Percentiles rank a stretch among this genome's conserved stretches.
phyloP scores from a whole-genome alignment of 2,113 vertebrate genomes.

The Damaliscus lunatus region DNA sequence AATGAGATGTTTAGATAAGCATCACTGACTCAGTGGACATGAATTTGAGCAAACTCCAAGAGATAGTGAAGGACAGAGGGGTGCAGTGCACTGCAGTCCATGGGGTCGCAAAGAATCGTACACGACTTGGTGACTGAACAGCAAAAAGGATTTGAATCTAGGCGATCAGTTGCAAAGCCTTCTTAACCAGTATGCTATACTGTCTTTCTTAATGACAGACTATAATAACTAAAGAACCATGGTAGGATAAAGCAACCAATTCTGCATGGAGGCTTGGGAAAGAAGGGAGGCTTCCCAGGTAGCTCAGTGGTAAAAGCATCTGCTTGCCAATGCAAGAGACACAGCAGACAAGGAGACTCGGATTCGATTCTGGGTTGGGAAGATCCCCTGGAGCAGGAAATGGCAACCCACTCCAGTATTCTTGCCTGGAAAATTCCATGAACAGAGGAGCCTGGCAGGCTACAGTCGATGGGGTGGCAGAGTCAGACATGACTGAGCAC shows the following conservation, averaged over 20 bases:
- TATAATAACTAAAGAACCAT: neutral
- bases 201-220: neutral
- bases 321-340: neutral
- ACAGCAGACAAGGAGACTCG: neutral
- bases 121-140: neutral
- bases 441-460: neutral
- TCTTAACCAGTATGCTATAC: neutral
- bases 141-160: neutral
- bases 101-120: neutral
- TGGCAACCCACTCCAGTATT: neutral
- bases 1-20: neutral
- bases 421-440: neutral
- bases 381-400: neutral
- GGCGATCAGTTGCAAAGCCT: neutral
- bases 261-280: neutral
- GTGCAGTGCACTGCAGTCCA: neutral
- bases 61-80: neutral
- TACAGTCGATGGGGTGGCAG: neutral
- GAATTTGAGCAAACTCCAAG: neutral
- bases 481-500: neutral
- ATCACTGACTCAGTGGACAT: neutral
- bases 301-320: neutral
- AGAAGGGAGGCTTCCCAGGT: neutral
- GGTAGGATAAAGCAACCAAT: neutral
- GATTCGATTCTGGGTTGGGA: neutral